A percentile compares a stretch with the other conserved stretches of the same genome.
Evolutionary conservation across 2,888 invertebrate genomes (phyloP).

Genomic region (Chloroclysta siterata): DNA sequence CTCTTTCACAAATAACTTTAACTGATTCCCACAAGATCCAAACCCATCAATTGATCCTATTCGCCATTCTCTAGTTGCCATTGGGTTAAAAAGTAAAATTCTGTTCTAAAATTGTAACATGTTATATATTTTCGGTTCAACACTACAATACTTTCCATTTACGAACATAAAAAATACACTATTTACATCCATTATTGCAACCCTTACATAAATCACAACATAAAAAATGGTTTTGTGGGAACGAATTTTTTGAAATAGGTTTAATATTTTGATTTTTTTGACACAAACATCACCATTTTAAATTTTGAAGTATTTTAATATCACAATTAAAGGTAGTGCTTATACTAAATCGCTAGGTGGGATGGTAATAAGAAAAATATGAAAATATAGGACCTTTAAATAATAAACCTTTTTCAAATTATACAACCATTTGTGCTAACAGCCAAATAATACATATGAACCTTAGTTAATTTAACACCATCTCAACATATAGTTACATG

Average conservation of each 20-base stretch:
- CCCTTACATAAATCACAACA: slow-evolving; percentile 72
- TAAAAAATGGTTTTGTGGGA: slow-evolving; percentile 39
- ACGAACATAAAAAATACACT: slow-evolving; percentile 60
- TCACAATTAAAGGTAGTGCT: slow-evolving; percentile 18
- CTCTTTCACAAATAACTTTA: too few species aligned
- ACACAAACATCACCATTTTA: slow-evolving; percentile 11
- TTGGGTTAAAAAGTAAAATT: slow-evolving; percentile 13
- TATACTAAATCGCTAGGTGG: slow-evolving; percentile 14
- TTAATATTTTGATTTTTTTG: slow-evolving; percentile 14
- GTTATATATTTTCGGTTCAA: slow-evolving; percentile 72
- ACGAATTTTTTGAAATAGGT: slow-evolving; percentile 10
- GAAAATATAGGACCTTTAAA: slow-evolving; percentile 16
- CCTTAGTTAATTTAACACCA: background rate
- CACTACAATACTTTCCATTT: slow-evolving; percentile 65
- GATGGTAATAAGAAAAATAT: slow-evolving; percentile 6
- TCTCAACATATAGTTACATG: background rate
- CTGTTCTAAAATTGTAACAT: slow-evolving; percentile 62
- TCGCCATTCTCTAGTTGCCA: too few species aligned
- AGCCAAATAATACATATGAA: slow-evolving; percentile 11
- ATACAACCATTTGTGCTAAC: slow-evolving; percentile 27
- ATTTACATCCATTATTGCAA: slow-evolving; percentile 71
- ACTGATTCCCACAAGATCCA: too few species aligned
- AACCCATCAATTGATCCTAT: too few species aligned
- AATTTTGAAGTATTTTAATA: slow-evolving; percentile 15
- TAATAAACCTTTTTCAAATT: slow-evolving; percentile 20